phyloP scores from a whole-genome alignment of 2,888 invertebrate genomes.

The Corythucha ciliata region DNA sequence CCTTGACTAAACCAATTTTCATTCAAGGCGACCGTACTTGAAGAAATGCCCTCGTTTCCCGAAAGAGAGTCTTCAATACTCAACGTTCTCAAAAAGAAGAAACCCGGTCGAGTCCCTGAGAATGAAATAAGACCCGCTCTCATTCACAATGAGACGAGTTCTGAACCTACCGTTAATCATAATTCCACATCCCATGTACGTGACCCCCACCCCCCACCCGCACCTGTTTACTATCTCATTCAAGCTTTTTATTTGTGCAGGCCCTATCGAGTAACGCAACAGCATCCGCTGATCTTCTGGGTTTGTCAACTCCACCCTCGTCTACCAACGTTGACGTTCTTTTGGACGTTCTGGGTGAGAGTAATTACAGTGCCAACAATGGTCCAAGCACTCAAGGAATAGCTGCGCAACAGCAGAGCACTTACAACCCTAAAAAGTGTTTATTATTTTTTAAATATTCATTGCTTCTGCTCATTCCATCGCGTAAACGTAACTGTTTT shows the following conservation, averaged over 20 bases:
- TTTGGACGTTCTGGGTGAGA: conserved; percentile 84
- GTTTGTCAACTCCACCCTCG: conserved; percentile 77
- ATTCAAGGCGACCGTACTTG: conserved; percentile 79
- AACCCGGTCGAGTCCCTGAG: conserved; percentile 88
- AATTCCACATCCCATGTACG: conserved; percentile 16
- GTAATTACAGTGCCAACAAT: conserved; percentile 48
- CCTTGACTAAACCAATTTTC: conserved; percentile 4
- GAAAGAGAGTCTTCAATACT: conserved; percentile 96
- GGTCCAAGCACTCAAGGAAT: conserved; percentile 34
- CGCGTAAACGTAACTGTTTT: too few relatives aligned
- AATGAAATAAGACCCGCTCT: conserved; percentile 74
- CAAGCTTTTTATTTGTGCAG: too few relatives aligned
- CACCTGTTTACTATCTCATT: too few relatives aligned
- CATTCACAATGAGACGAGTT: conserved; percentile 48
- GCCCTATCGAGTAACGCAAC: not conserved
- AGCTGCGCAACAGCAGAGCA: conserved; percentile 50
- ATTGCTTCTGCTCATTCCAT: not conserved
- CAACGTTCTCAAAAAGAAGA: conserved; percentile 96
- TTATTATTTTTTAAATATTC: not conserved
- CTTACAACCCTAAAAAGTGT: conserved; percentile 79
- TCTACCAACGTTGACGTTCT: conserved; percentile 65
- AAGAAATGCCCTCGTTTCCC: conserved; percentile 99
- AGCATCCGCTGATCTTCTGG: conserved; percentile 69
- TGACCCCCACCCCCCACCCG: too few relatives aligned
- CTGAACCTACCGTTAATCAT: conserved; percentile 25